Conservation (phyloP, 2,797 vertebrate species). For the Delichon dasypus region DNA sequence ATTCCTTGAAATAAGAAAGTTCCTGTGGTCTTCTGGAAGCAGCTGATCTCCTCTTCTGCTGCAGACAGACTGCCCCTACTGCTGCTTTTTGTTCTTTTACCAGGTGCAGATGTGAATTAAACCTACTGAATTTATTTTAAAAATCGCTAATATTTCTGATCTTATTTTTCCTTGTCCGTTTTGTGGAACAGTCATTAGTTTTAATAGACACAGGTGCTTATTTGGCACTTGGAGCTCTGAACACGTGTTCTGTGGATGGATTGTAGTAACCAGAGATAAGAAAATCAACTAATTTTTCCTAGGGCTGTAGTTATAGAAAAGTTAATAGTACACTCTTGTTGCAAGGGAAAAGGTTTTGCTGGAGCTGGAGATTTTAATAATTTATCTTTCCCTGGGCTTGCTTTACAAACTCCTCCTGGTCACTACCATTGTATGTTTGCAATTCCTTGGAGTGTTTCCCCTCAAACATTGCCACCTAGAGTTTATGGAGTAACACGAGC, state of each 20-base stretch:
- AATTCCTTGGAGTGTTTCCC: neutral
- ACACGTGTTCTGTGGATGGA: neutral
- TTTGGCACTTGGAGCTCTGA: neutral
- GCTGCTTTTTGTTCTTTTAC: neutral
- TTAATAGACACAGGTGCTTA: neutral
- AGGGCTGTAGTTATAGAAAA: neutral
- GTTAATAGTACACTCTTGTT: neutral
- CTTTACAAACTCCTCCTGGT: neutral
- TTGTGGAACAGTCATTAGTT: neutral
- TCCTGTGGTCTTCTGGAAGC: neutral
- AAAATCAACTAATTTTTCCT: neutral
- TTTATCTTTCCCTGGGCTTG: neutral
- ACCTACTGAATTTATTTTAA: neutral
- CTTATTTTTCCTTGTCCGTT: neutral
- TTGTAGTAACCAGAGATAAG: neutral
- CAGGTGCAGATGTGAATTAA: neutral
- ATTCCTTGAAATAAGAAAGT: neutral
- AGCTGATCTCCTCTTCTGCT: neutral
- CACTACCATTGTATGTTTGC: neutral
- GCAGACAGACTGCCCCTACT: neutral
- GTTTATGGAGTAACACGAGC: neutral
- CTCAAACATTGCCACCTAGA: slow-evolving; percentile 29
- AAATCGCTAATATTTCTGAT: neutral
- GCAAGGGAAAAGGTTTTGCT: neutral
- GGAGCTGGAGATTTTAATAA: neutral